These are phyloP conservation scores for Pseudomugil tenellus DNA, from an alignment of 2,797 vertebrate genomes.

Conservation along the genomic window DNA sequence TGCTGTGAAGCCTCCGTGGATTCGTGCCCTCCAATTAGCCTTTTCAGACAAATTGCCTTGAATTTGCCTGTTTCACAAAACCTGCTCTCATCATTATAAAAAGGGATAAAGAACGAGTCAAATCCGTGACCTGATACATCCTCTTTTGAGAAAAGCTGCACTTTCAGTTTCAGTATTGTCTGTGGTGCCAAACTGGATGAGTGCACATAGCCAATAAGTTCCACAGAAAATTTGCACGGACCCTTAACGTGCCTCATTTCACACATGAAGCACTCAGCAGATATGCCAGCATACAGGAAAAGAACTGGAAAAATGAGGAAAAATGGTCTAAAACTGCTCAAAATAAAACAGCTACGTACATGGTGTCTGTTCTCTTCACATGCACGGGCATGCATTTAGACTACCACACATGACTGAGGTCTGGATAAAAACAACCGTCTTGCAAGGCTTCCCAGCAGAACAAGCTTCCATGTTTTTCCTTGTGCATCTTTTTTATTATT, in stretches of 20 bases:
- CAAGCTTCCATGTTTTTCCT: not conserved
- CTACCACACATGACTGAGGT: not conserved
- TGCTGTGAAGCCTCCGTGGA: not conserved
- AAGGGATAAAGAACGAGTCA: not conserved
- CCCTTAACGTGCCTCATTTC: slow-evolving; percentile 5
- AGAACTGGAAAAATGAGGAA: not conserved
- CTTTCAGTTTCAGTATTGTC: not conserved
- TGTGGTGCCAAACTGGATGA: not conserved
- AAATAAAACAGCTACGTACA: not conserved
- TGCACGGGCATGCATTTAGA: not conserved
- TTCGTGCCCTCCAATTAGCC: not conserved
- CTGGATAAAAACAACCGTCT: not conserved
- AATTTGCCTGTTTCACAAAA: not conserved
- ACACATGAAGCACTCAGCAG: slow-evolving; percentile 13
- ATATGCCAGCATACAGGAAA: not conserved
- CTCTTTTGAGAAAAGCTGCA: not conserved
- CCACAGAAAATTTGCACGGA: not conserved
- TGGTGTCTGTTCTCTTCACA: not conserved
- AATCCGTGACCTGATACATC: not conserved
- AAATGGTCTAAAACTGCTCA: slow-evolving; percentile 8
- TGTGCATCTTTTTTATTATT: not conserved
- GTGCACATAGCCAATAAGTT: not conserved
- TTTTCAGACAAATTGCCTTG: not conserved
- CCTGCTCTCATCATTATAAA: not conserved
- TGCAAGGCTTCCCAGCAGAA: not conserved